These are phyloP conservation scores for Drusus annulatus DNA, from an alignment of 1,140 invertebrate species.

Conservation along the genomic window DNA sequence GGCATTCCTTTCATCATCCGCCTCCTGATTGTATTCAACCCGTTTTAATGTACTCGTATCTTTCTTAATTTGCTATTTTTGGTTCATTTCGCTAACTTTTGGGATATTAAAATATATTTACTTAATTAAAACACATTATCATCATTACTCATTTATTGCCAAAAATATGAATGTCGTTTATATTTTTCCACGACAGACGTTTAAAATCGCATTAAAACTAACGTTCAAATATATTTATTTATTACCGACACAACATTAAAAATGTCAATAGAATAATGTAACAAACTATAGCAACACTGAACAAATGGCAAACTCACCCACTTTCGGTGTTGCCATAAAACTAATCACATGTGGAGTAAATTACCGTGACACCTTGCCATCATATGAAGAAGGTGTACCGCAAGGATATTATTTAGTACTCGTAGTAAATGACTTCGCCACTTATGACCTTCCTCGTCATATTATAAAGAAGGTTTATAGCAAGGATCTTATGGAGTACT, in stretches of 20 bases:
- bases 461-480: too few species aligned
- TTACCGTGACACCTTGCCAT: not conserved
- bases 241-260: constrained; percentile 18
- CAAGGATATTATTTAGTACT: too few species aligned
- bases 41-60: too few species aligned
- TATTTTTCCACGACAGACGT: constrained; percentile 52
- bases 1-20: too few species aligned
- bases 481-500: too few species aligned
- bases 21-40: too few species aligned
- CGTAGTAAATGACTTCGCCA: too few species aligned
- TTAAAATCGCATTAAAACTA: constrained; percentile 21
- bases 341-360: constrained; percentile 43
- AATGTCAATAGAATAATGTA: constrained; percentile 16
- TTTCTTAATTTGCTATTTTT: too few species aligned
- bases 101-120: not conserved
- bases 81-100: too few species aligned
- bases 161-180: constrained; percentile 56
- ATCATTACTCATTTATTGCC: constrained; percentile 51
- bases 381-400: too few species aligned
- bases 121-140: too few species aligned
- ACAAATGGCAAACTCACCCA: not conserved
- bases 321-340: not conserved
- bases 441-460: too few species aligned
- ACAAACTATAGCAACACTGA: not conserved
- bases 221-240: not conserved